These are phyloP conservation scores for Melinaea marsaeus DNA, from an alignment of 2,888 invertebrate genomes.

Conservation along the genomic window DNA sequence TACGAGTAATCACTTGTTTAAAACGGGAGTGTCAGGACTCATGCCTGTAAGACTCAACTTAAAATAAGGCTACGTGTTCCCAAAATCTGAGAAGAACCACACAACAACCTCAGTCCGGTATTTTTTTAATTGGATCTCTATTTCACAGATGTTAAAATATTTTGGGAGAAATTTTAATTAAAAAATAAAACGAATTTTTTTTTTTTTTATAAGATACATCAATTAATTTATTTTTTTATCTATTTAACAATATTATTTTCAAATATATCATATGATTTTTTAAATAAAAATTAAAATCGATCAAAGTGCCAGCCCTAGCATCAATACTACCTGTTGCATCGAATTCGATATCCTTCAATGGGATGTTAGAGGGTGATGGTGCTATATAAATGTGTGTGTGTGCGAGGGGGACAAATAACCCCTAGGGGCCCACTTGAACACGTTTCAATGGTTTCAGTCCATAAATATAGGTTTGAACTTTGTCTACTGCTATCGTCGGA, in stretches of 20 bases:
- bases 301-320: constrained; percentile 64
- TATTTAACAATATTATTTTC: neutral
- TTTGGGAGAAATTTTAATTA: no score
- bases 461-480: constrained; percentile 71
- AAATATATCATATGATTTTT: neutral
- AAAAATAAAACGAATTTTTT: neutral
- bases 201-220: no score
- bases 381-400: constrained; percentile 29
- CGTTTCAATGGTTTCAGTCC: constrained; percentile 72
- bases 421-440: constrained; percentile 69
- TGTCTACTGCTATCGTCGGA: constrained; percentile 34
- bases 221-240: neutral
- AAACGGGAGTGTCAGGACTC: no score
- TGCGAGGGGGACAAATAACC: constrained; percentile 45
- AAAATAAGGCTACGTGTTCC: no score
- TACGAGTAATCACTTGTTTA: no score
- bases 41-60: no score
- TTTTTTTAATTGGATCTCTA: no score
- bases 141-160: no score
- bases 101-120: no score
- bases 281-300: constrained; percentile 45
- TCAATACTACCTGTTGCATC: constrained; percentile 74
- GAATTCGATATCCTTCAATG: constrained; percentile 77
- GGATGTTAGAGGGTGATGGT: constrained; percentile 49
- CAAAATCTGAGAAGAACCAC: no score